A percentile compares a stretch with the other conserved stretches of the same genome.
Conservation (phyloP, 2,888 invertebrate genomes). For the Cheilosia vulpina region DNA sequence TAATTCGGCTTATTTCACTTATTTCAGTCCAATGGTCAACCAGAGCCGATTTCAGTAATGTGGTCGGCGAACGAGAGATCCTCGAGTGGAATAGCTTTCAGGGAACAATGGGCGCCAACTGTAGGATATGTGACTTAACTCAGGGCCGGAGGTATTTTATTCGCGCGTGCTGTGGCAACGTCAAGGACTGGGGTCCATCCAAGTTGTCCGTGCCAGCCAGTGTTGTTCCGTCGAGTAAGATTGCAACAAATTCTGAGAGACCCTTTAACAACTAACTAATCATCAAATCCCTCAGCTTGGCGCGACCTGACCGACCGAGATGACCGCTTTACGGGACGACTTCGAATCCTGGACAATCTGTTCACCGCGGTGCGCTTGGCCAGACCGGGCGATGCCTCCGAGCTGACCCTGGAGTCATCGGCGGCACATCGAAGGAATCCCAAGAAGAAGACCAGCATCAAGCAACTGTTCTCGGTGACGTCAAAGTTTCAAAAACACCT, state of each 20-base stretch:
- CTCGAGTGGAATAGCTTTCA: constrained; percentile 85
- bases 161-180: constrained; percentile 95
- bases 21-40: constrained; percentile 96
- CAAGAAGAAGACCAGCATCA: constrained; percentile 94
- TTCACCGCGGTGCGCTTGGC: constrained; percentile 89
- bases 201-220: constrained; percentile 91
- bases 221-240: constrained; percentile 95
- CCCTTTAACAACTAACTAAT: not conserved
- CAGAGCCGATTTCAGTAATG: constrained; percentile 91
- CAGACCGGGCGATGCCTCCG: constrained; percentile 86
- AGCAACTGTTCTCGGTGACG: constrained; percentile 97
- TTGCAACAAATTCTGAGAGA: constrained; percentile 12
- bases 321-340: constrained; percentile 87
- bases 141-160: constrained; percentile 95
- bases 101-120: constrained; percentile 84
- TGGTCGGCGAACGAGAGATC: constrained; percentile 92
- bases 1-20: constrained; percentile 50
- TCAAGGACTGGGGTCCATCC: constrained; percentile 94
- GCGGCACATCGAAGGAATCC: constrained; percentile 88
- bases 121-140: constrained; percentile 88
- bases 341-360: constrained; percentile 90
- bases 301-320: constrained; percentile 90
- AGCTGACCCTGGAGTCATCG: constrained; percentile 87
- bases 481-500: constrained; percentile 98
- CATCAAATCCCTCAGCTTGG: constrained; percentile 87